Percentiles rank a stretch among this genome's conserved stretches.
These are phyloP conservation scores for Probosciger aterrimus DNA, from an alignment of 2,113 vertebrate genomes.

Conservation along the genomic window DNA sequence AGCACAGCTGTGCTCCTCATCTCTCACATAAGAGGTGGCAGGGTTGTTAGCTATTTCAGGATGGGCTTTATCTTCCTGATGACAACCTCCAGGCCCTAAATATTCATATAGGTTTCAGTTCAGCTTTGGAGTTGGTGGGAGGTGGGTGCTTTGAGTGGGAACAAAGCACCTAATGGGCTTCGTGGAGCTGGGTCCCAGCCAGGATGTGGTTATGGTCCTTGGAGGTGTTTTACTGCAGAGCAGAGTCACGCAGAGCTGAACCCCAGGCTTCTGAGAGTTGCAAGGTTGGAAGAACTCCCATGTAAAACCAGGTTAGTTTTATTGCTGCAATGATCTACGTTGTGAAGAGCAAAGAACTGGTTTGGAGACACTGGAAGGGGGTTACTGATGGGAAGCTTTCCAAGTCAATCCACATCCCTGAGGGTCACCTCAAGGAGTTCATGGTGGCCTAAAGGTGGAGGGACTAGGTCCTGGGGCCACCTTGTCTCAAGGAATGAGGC, in stretches of 20 bases:
- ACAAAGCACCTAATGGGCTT: not conserved
- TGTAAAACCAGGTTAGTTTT: not conserved
- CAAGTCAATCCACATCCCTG: rapidly evolving
- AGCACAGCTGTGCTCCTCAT: rapidly evolving
- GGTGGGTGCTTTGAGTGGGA: not conserved
- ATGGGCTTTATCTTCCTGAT: not conserved
- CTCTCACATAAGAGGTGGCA: not conserved
- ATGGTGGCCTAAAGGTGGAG: not conserved
- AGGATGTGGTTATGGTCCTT: not conserved
- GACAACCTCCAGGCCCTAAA: not conserved
- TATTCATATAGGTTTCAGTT: conserved; percentile 8
- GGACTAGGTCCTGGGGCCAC: not conserved
- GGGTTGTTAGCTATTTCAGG: not conserved
- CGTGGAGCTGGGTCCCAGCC: not conserved
- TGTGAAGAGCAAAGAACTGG: rapidly evolving
- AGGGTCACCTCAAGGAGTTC: not conserved
- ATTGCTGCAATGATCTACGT: not conserved
- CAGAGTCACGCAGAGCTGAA: not conserved
- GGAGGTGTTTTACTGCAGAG: not conserved
- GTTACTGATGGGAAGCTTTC: not conserved
- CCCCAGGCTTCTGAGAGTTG: not conserved
- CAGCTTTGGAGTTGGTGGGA: not conserved
- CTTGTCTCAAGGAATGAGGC: not conserved
- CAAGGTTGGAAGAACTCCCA: not conserved
- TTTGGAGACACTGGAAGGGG: not conserved